Evolutionary conservation across 2,888 invertebrate genomes (phyloP), one percentile per base, ranked within the genome.

Genomic region (Lithophane socia): DNA sequence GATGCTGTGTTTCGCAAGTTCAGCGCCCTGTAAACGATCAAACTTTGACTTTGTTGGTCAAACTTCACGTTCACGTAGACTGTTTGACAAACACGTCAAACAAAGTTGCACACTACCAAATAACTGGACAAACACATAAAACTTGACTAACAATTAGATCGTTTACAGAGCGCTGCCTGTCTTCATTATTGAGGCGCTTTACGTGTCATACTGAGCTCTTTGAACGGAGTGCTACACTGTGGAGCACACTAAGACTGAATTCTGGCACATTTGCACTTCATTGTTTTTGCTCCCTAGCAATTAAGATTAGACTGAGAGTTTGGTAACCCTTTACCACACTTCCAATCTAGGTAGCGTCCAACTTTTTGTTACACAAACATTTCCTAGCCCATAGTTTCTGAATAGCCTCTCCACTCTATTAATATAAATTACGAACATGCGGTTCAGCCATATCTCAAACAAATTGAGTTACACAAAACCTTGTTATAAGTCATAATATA

Each of bases 391-490:
- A 10, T 63, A 21, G 21, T 56, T 56, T 49, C 54, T 42, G 21
- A 56, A 56, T 16, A 42, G 18, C 63, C 21, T 49, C 42, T 56
- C 18, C 56, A 18, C 49, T 13, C 37, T 49, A 49, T 29, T 56
- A 29, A 77, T 29, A 77, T 49, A 68, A 47, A 47, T 67, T 54
- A 47, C 21, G 29, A 58, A 29, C 77, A 70, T 70, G 71, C 52
- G 49, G 70, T 70, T 64, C 29, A 44, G 29, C 56, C n/a, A 79
- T 79, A 66, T 79, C 79, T 74, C 9, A 49, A 63, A 61, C 42
- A 56, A 73, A 52, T 52, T 52, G 8, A 8, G 63, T 75, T 67
- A 75, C 52, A 75, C 52, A 54, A 56, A 49, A 52, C 24, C 49
- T 58, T 58, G 52, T 75, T 75, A 64, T 24, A 56, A 52, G 52